Conservation (phyloP, 2,113 vertebrate species). For the Atrichornis clamosus region DNA sequence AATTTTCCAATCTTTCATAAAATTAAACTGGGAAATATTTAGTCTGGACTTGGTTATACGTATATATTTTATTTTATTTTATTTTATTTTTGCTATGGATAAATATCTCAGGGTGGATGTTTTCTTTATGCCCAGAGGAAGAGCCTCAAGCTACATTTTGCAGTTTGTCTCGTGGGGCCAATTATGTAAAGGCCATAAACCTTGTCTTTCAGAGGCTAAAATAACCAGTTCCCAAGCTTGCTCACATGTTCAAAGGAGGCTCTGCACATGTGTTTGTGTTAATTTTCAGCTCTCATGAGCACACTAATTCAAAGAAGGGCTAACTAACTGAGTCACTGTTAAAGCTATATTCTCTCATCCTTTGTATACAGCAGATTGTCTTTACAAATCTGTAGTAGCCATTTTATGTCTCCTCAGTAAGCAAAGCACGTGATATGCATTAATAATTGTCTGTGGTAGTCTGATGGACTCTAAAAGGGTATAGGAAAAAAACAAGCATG, state of each 20-base stretch:
- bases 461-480: not conserved
- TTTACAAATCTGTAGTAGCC: not conserved
- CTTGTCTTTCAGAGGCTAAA: not conserved
- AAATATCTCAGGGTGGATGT: not conserved
- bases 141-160: not conserved
- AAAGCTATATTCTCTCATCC: not conserved
- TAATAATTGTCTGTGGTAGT: not conserved
- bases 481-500: not conserved
- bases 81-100: not conserved
- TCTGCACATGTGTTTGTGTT: not conserved
- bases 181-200: conserved; percentile 44
- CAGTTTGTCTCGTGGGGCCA: conserved; percentile 22
- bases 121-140: conserved; percentile 15
- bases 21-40: not conserved
- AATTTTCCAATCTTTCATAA: not conserved
- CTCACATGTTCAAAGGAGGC: not conserved
- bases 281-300: conserved; percentile 10
- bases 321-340: not conserved
- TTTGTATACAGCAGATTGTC: not conserved
- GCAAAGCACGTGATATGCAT: not conserved
- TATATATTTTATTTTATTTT: not conserved
- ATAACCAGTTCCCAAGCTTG: not conserved
- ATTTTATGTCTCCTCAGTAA: not conserved
- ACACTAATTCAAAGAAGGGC: not conserved
- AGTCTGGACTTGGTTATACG: not conserved